Conservation (phyloP, 2,888 invertebrate genomes). For the Drosophila putrida region DNA sequence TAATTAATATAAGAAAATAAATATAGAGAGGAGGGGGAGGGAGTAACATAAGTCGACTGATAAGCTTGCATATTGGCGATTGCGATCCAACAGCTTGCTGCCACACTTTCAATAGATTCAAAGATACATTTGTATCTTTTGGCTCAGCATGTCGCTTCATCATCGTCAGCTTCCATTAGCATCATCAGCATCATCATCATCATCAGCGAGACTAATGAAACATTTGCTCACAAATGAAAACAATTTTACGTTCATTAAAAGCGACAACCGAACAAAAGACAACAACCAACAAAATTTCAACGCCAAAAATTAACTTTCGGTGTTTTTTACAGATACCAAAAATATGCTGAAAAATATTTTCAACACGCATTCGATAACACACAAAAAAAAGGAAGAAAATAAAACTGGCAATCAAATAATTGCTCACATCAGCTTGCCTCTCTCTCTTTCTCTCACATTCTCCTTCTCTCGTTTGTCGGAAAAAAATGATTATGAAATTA, state of each 20-base stretch:
- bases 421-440: slow-evolving; percentile 8
- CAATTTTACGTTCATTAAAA: slow-evolving; percentile 75
- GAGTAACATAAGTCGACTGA: slow-evolving; percentile 3
- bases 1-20: slow-evolving; percentile 59
- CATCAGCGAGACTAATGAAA: slow-evolving; percentile 54
- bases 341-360: slow-evolving; percentile 18
- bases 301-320: slow-evolving; percentile 5
- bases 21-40: neutral
- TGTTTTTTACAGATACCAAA: neutral
- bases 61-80: slow-evolving; percentile 70
- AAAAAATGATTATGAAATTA: slow-evolving; percentile 41
- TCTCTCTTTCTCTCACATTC: neutral
- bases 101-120: slow-evolving; percentile 34
- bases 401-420: slow-evolving; percentile 41
- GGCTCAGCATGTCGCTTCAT: slow-evolving; percentile 49
- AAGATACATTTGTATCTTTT: slow-evolving; percentile 53
- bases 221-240: slow-evolving; percentile 62
- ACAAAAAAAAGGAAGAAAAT: slow-evolving; percentile 2
- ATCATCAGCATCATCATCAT: slow-evolving; percentile 15
- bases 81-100: slow-evolving; percentile 35
- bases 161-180: slow-evolving; percentile 37
- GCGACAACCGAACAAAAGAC: slow-evolving; percentile 27
- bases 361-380: slow-evolving; percentile 14
- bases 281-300: slow-evolving; percentile 8
- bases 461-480: neutral